Evolutionary conservation across 2,888 invertebrate genomes (phyloP).

Genomic region (Ectemnius lituratus): DNA sequence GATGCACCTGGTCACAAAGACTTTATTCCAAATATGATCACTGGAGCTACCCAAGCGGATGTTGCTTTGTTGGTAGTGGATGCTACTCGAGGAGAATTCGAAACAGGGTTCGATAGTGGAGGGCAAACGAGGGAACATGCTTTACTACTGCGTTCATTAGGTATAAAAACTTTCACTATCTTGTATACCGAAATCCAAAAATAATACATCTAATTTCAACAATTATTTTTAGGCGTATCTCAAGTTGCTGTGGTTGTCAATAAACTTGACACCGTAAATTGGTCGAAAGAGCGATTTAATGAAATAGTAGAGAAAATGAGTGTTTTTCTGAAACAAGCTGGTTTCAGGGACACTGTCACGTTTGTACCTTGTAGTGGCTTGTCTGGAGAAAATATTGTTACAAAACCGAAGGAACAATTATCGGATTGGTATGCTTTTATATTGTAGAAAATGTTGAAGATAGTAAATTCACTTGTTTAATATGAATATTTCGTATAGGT

Average conservation of each 20-base stretch:
- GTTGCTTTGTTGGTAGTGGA: conserved; percentile 97
- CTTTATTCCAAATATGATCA: conserved; percentile 99
- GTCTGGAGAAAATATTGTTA: conserved; percentile 94
- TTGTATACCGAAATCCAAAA: neutral
- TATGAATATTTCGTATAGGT: conserved; percentile 79
- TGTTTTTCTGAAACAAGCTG: conserved; percentile 92
- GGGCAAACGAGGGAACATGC: conserved; percentile 99
- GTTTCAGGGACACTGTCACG: conserved; percentile 93
- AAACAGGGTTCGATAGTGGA: conserved; percentile 98
- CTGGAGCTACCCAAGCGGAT: conserved; percentile 98
- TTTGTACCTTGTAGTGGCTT: conserved; percentile 98
- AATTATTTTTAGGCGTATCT: conserved; percentile 86
- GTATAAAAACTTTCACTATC: conserved; percentile 70
- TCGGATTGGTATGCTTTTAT: conserved; percentile 80
- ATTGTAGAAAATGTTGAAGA: neutral
- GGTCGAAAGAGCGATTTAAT: conserved; percentile 94
- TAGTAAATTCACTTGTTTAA: neutral
- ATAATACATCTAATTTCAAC: conserved; percentile 11
- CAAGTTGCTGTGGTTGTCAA: conserved; percentile 97
- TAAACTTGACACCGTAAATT: conserved; percentile 96
- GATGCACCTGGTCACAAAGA: conserved; percentile 99
- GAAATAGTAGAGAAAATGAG: conserved; percentile 92
- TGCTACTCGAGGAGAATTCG: conserved; percentile 97
- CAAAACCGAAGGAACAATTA: conserved; percentile 82
- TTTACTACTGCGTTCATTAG: conserved; percentile 89